These are phyloP conservation scores for Choreutis nemorana DNA, from an alignment of 2,888 invertebrate species.

Conservation along the genomic window DNA sequence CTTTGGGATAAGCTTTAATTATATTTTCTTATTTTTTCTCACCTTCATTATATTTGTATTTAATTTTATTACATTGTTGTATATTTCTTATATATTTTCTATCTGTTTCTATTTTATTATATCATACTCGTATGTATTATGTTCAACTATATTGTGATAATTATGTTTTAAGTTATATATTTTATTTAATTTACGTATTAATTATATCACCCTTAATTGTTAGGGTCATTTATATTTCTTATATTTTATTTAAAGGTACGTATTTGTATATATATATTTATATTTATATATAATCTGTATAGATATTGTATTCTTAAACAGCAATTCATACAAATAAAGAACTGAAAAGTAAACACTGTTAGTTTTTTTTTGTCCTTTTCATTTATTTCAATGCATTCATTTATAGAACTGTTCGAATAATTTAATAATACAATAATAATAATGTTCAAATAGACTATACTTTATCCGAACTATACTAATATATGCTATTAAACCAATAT, in stretches of 20 bases:
- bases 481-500: too few species aligned
- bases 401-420: too few species aligned
- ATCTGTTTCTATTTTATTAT: constrained; percentile 13
- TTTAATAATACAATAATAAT: too few species aligned
- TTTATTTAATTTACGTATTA: constrained; percentile 12
- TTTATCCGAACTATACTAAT: too few species aligned
- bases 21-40: too few species aligned
- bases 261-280: constrained; percentile 8
- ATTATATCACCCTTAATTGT: constrained; percentile 10
- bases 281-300: constrained; percentile 8
- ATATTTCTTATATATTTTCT: constrained; percentile 2
- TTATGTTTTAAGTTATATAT: constrained; percentile 7
- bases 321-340: constrained; percentile 59
- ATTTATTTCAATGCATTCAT: too few species aligned
- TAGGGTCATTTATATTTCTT: constrained; percentile 8
- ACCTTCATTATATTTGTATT: constrained; percentile 3
- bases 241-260: constrained; percentile 5
- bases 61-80: too few species aligned
- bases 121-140: constrained; percentile 15
- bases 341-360: constrained; percentile 21
- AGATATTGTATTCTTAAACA: constrained; percentile 13
- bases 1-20: too few species aligned
- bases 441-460: too few species aligned
- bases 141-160: constrained; percentile 10
- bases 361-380: constrained; percentile 9